phyloP scores from a whole-genome alignment of 2,888 invertebrate genomes.

The Ganaspis brasiliensis region DNA sequence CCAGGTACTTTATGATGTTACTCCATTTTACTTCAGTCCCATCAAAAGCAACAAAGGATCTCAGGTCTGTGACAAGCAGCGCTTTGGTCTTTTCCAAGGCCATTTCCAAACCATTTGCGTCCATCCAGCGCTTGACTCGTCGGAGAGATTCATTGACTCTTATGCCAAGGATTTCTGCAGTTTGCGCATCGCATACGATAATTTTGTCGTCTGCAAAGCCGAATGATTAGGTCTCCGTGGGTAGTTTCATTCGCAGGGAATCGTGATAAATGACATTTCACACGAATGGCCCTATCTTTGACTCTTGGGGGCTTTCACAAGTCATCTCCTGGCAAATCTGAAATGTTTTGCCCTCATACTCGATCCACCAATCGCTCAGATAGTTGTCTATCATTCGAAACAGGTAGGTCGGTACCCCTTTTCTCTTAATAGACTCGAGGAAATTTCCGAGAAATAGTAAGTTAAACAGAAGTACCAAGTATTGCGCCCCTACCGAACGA shows the following conservation, averaged over 20 bases:
- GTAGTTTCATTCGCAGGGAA: too few relatives aligned
- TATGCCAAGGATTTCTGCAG: too few relatives aligned
- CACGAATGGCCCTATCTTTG: background rate
- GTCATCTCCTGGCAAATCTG: background rate
- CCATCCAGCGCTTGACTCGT: background rate
- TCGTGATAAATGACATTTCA: too few relatives aligned
- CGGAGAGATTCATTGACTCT: too few relatives aligned
- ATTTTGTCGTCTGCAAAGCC: too few relatives aligned
- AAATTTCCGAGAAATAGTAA: too few relatives aligned
- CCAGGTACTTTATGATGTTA: background rate
- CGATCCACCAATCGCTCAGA: slow-evolving; percentile 37
- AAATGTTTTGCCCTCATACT: slow-evolving; percentile 39
- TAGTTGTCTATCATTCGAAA: slow-evolving; percentile 42
- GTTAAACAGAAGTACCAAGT: too few relatives aligned
- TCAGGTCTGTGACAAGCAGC: background rate
- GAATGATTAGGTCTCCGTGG: too few relatives aligned
- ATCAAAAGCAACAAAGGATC: background rate
- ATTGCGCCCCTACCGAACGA: too few relatives aligned
- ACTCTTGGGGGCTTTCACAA: background rate
- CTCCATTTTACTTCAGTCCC: background rate
- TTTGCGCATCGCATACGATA: too few relatives aligned
- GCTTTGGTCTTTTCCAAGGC: slow-evolving; percentile 7
- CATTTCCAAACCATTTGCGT: background rate
- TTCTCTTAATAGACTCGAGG: background rate
- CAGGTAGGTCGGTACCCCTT: slow-evolving; percentile 1